These are phyloP conservation scores for Stegodyphus dumicola DNA, from an alignment of 1,140 invertebrate species.

Conservation along the genomic window DNA sequence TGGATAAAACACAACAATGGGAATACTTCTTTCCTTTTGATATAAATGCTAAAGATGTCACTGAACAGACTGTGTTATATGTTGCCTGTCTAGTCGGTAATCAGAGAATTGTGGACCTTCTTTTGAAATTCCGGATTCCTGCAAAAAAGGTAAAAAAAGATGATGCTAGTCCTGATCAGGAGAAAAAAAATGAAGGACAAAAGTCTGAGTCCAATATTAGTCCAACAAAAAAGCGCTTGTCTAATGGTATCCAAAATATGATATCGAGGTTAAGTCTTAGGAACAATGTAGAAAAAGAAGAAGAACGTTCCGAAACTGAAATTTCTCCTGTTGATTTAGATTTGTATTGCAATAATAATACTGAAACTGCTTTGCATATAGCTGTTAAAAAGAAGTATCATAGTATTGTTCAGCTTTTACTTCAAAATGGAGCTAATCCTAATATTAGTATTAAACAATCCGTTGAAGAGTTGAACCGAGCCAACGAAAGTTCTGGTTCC, in stretches of 20 bases:
- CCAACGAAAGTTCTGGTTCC: constrained; percentile 61
- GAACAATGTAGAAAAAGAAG: constrained; percentile 60
- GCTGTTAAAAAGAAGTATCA: constrained; percentile 82
- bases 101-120: constrained; percentile 80
- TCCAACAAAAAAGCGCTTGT: constrained; percentile 74
- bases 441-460: constrained; percentile 66
- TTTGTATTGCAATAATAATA: constrained; percentile 79
- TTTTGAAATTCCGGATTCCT: constrained; percentile 81
- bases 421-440: constrained; percentile 76
- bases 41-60: constrained; percentile 88
- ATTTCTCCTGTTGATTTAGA: constrained; percentile 80
- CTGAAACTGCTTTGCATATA: constrained; percentile 81
- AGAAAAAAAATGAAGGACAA: constrained; percentile 32
- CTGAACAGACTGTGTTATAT: constrained; percentile 89
- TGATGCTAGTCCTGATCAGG: constrained; percentile 4
- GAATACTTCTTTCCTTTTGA: constrained; percentile 90
- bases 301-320: constrained; percentile 65
- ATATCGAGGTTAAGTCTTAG: constrained; percentile 82
- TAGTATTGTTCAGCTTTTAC: constrained; percentile 78
- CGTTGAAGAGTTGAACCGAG: constrained; percentile 40
- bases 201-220: constrained; percentile 34
- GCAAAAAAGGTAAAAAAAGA: constrained; percentile 66
- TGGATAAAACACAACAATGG: constrained; percentile 78
- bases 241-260: constrained; percentile 86
- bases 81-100: constrained; percentile 87